These are phyloP conservation scores for Scomber scombrus DNA, from an alignment of 2,113 vertebrate species.

Conservation along the genomic window DNA sequence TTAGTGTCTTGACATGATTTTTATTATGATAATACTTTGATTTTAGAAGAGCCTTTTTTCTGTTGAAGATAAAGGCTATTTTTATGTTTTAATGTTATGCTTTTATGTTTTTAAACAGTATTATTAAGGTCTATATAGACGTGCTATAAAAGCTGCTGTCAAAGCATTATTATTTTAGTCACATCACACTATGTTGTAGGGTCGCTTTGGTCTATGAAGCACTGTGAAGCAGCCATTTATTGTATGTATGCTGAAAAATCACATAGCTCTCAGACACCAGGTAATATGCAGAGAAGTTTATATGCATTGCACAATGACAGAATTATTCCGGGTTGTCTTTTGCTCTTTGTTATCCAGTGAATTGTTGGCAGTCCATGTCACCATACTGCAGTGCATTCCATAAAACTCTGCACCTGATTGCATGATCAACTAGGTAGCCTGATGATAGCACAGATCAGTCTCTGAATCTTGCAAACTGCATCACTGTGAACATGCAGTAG, in stretches of 20 bases:
- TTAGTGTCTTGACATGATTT: not conserved
- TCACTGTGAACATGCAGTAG: not conserved
- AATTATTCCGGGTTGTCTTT: not conserved
- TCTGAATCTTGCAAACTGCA: not conserved
- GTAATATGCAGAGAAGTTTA: not conserved
- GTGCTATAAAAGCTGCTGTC: not conserved
- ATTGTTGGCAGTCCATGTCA: not conserved
- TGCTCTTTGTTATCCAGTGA: not conserved
- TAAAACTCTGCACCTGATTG: not conserved
- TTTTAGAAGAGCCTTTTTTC: not conserved
- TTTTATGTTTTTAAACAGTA: too few species aligned
- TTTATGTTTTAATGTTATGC: not conserved
- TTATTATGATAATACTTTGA: not conserved
- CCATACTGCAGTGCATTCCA: not conserved
- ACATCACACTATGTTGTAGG: too few species aligned
- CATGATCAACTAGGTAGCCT: not conserved
- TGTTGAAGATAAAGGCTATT: not conserved
- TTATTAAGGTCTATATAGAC: not conserved
- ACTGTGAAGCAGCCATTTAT: not conserved
- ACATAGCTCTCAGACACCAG: not conserved
- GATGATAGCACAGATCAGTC: not conserved
- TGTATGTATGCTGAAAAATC: not conserved
- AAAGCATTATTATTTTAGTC: not conserved
- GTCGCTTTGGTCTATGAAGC: too few species aligned
- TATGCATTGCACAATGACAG: not conserved